phyloP scores from a whole-genome alignment of 2,113 vertebrate species.

The Calypte anna region DNA sequence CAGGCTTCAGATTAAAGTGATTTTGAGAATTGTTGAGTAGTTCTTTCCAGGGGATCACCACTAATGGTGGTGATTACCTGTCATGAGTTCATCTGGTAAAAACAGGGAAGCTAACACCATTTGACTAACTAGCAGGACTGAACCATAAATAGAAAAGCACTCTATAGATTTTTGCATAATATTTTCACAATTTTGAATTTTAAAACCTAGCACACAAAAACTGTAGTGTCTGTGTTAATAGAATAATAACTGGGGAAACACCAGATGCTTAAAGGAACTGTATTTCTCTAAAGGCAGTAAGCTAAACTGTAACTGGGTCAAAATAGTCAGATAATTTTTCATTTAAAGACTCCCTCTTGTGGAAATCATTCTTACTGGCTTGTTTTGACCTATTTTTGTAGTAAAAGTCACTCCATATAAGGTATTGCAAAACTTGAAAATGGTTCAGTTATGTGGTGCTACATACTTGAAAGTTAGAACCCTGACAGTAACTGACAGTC shows the following conservation, averaged over 20 bases:
- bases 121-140: not conserved
- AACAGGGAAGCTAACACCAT: accelerated
- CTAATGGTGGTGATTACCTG: not conserved
- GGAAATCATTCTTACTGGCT: conserved; percentile 33
- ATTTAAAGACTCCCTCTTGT: conserved; percentile 52
- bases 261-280: not conserved
- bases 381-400: conserved; percentile 39
- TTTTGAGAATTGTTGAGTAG: not conserved
- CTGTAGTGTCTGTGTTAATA: not conserved
- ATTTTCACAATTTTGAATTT: not conserved
- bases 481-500: not conserved
- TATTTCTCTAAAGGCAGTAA: not conserved
- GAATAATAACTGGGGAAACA: not conserved
- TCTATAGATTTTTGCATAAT: accelerated
- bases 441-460: accelerated
- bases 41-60: not conserved
- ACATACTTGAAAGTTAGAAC: not conserved
- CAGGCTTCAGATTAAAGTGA: not conserved
- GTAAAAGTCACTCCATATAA: conserved; percentile 38
- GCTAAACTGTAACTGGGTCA: conserved; percentile 1
- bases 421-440: not conserved
- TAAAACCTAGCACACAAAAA: not conserved
- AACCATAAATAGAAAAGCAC: accelerated
- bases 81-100: accelerated
- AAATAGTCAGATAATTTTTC: not conserved